Conservation (phyloP, 2,113 vertebrate genomes). For the Oxygymnocypris stewartii region DNA sequence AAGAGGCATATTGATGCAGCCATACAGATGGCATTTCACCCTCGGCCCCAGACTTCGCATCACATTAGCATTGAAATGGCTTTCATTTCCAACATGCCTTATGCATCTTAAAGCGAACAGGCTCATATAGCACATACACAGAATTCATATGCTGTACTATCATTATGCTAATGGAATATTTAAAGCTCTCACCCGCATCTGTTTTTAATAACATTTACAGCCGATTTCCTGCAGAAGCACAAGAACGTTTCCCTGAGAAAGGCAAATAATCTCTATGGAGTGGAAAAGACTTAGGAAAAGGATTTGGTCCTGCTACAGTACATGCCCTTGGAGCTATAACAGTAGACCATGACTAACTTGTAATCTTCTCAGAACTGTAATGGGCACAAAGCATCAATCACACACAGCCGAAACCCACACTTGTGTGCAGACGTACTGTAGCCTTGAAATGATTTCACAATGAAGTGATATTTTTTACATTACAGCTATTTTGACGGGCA, state of each 20-base stretch:
- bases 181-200: constrained; percentile 19
- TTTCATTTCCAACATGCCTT: constrained; percentile 29
- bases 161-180: constrained; percentile 33
- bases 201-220: constrained; percentile 26
- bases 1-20: constrained; percentile 39
- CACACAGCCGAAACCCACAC: not conserved
- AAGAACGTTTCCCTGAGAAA: constrained; percentile 12
- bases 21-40: constrained; percentile 20
- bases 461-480: constrained; percentile 27
- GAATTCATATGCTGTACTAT: not conserved
- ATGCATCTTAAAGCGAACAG: constrained; percentile 15
- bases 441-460: constrained; percentile 37
- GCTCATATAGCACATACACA: constrained; percentile 2
- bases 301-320: constrained; percentile 13
- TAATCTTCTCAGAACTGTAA: constrained; percentile 27
- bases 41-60: not conserved
- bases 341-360: constrained; percentile 29
- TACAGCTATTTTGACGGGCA: not conserved
- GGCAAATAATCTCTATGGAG: constrained; percentile 16
- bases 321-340: constrained; percentile 33
- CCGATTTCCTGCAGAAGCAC: constrained; percentile 28
- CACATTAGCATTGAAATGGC: constrained; percentile 24
- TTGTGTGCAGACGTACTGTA: not conserved
- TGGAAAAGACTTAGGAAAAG: constrained; percentile 30
- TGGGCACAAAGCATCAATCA: constrained; percentile 39